Conservation (phyloP, 2,113 vertebrate species). For the Pollachius pollachius region DNA sequence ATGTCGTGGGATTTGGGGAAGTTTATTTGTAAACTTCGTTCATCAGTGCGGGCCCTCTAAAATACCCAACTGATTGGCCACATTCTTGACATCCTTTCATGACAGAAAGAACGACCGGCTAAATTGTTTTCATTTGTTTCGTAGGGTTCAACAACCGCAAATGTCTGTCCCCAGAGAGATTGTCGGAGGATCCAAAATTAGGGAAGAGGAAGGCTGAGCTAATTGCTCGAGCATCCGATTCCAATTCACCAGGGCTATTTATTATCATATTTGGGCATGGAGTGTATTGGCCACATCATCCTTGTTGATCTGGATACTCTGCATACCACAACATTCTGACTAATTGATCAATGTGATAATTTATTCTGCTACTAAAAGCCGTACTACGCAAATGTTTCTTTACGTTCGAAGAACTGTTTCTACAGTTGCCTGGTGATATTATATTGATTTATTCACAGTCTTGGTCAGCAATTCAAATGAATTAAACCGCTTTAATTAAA, state of each 20-base stretch:
- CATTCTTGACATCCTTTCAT: slow-evolving; percentile 72
- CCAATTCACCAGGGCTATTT: slow-evolving; percentile 50
- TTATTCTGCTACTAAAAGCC: too few species aligned
- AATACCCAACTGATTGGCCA: slow-evolving; percentile 80
- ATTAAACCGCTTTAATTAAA: neutral
- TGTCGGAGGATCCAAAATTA: slow-evolving; percentile 50
- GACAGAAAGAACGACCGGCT: slow-evolving; percentile 39
- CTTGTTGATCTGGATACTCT: slow-evolving; percentile 54
- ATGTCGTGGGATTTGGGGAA: slow-evolving; percentile 60
- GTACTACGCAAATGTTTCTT: too few species aligned
- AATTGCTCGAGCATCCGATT: slow-evolving; percentile 50
- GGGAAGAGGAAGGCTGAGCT: slow-evolving; percentile 48
- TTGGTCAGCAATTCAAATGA: slow-evolving; percentile 17
- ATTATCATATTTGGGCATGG: slow-evolving; percentile 70
- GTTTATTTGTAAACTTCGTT: slow-evolving; percentile 84
- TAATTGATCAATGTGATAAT: slow-evolving; percentile 31
- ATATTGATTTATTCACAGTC: too few species aligned
- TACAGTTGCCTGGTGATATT: too few species aligned
- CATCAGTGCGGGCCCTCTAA: slow-evolving; percentile 76
- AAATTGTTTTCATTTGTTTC: slow-evolving; percentile 58
- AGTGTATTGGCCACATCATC: slow-evolving; percentile 37
- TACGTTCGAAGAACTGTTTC: too few species aligned
- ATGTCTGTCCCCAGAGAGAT: slow-evolving; percentile 54
- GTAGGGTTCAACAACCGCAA: slow-evolving; percentile 49
- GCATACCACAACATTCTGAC: slow-evolving; percentile 27